Evolutionary conservation across 2,888 invertebrate genomes (phyloP).

Genomic region (Cosmia trapezina): DNA sequence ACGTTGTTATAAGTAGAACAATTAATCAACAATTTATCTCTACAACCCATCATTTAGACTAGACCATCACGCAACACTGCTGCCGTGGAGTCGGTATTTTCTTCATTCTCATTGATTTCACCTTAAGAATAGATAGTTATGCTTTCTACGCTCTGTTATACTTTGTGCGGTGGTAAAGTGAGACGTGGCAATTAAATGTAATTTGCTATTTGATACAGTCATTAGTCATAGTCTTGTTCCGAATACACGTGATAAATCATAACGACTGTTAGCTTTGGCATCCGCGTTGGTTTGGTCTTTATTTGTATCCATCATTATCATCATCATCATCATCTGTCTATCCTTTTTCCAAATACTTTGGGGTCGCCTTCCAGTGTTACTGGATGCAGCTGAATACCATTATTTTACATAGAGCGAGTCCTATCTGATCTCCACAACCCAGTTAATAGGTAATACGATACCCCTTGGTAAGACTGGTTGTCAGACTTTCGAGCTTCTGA

Average conservation of each 20-base stretch:
- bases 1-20: conserved; percentile 46
- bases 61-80: conserved; percentile 76
- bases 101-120: conserved; percentile 78
- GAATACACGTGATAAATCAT: conserved; percentile 35
- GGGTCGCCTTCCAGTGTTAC: no score
- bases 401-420: no score
- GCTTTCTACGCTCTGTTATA: conserved; percentile 76
- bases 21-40: conserved; percentile 64
- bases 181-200: conserved; percentile 60
- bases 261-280: conserved; percentile 13
- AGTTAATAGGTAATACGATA: no score
- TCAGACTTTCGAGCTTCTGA: no score
- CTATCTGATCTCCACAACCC: no score
- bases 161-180: conserved; percentile 51
- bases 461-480: no score
- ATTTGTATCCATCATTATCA: no score
- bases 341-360: no score
- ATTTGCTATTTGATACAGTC: conserved; percentile 52
- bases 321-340: no score
- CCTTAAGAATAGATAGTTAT: conserved; percentile 78
- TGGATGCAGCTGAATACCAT: no score
- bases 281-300: conserved; percentile 19
- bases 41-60: conserved; percentile 63
- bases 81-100: conserved; percentile 68
- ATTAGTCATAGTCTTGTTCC: conserved; percentile 46